A percentile compares a stretch with the other conserved stretches of the same genome.
Evolutionary conservation across 2,113 vertebrate genomes (phyloP).

Genomic region (Nothoprocta perdicaria): DNA sequence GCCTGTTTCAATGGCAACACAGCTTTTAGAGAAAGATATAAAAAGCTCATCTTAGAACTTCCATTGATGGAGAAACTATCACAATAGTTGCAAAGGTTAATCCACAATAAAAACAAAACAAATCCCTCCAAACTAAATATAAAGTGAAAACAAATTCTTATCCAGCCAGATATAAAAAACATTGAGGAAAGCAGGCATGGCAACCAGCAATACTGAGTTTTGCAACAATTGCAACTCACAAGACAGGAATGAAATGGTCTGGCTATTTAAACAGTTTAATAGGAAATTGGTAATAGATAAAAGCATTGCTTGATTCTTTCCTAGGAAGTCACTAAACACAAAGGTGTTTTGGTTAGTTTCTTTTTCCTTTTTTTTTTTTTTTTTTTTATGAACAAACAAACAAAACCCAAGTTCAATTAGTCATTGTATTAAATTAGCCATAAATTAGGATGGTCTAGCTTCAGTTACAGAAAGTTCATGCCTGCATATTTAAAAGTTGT

Average conservation of each 20-base stretch:
- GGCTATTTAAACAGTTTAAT: neutral
- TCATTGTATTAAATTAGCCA: neutral
- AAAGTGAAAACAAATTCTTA: neutral
- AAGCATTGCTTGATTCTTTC: neutral
- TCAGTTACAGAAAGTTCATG: neutral
- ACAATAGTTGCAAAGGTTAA: neutral
- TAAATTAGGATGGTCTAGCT: neutral
- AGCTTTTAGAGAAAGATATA: neutral
- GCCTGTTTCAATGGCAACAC: neutral
- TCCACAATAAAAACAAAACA: neutral
- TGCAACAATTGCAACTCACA: neutral
- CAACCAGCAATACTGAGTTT: neutral
- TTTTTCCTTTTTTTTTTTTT: neutral
- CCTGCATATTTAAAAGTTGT: neutral
- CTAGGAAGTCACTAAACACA: neutral
- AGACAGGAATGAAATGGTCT: neutral
- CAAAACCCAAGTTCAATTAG: neutral
- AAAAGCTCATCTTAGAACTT: neutral
- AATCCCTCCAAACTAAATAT: neutral
- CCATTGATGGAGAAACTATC: neutral
- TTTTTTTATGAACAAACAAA: neutral
- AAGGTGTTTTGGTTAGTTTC: neutral
- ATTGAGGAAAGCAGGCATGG: neutral
- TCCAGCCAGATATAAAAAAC: neutral
- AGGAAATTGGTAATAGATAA: neutral